These are phyloP conservation scores for Phaethon lepturus DNA, from an alignment of 2,113 vertebrate species.

Conservation along the genomic window DNA sequence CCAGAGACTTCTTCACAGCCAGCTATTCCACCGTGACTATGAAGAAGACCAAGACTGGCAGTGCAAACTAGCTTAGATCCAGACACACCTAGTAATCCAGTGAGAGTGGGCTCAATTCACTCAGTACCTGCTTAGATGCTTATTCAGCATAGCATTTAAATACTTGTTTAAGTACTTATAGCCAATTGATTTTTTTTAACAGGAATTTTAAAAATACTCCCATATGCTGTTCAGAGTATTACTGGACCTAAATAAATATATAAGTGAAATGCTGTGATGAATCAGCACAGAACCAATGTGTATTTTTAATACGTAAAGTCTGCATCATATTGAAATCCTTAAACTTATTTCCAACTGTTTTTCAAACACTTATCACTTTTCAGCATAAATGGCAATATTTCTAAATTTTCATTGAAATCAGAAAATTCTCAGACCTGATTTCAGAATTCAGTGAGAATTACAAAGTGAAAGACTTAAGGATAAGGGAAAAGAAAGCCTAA, in stretches of 20 bases:
- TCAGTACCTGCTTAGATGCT: background rate
- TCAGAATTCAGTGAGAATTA: background rate
- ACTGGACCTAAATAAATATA: background rate
- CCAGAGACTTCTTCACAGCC: background rate
- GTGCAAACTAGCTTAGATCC: background rate
- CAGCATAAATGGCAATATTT: background rate
- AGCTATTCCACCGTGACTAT: background rate
- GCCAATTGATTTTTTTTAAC: background rate
- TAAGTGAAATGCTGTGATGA: background rate
- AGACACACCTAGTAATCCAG: background rate
- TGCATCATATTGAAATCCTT: background rate
- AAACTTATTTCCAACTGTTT: background rate
- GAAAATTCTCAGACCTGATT: background rate
- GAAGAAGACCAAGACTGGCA: background rate
- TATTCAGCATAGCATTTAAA: background rate
- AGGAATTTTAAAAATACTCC: background rate
- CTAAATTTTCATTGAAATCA: background rate
- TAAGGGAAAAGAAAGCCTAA: background rate
- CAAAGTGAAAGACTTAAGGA: background rate
- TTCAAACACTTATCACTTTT: background rate
- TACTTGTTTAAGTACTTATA: background rate
- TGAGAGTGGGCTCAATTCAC: background rate
- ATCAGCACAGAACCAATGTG: background rate
- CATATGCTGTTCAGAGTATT: background rate
- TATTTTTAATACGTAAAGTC: background rate